Evolutionary conservation across 1,140 invertebrate species (phyloP).

Genomic region (Pseudomyrmex flavicornis): DNA sequence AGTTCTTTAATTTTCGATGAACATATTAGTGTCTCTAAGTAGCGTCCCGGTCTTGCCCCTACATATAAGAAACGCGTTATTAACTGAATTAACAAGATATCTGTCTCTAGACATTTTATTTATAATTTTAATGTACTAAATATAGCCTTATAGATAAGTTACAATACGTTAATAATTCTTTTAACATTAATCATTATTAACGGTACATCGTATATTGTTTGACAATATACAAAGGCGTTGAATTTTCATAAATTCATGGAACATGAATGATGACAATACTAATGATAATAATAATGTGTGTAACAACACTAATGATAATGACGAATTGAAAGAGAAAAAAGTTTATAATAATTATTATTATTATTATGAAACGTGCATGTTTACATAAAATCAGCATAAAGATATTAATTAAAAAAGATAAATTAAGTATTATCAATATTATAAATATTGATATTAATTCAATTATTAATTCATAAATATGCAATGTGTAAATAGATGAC

Average conservation of each 20-base stretch:
- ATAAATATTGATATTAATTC: no score
- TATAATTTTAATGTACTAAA: constrained; percentile 52
- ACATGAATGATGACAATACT: constrained; percentile 32
- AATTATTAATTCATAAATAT: constrained; percentile 21
- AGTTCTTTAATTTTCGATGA: no score
- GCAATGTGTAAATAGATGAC: background rate
- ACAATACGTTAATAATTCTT: constrained; percentile 52
- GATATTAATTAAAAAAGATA: no score
- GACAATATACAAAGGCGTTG: constrained; percentile 34
- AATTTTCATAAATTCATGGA: constrained; percentile 46
- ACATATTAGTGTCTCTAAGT: no score
- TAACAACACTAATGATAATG: constrained; percentile 1
- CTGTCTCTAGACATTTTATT: constrained; percentile 33
- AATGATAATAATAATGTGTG: background rate
- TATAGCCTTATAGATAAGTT: constrained; percentile 50
- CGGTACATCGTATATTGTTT: constrained; percentile 12
- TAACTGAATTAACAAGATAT: constrained; percentile 47
- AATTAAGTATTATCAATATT: background rate
- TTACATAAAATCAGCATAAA: no score
- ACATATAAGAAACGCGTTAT: constrained; percentile 37
- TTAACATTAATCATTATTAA: constrained; percentile 53
- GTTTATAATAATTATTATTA: constrained; percentile 4
- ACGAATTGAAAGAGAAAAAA: background rate
- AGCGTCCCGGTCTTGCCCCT: no score
- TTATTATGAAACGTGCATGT: background rate